Conservation (phyloP, 2,113 vertebrate genomes). For the Corydoras maculifer region DNA sequence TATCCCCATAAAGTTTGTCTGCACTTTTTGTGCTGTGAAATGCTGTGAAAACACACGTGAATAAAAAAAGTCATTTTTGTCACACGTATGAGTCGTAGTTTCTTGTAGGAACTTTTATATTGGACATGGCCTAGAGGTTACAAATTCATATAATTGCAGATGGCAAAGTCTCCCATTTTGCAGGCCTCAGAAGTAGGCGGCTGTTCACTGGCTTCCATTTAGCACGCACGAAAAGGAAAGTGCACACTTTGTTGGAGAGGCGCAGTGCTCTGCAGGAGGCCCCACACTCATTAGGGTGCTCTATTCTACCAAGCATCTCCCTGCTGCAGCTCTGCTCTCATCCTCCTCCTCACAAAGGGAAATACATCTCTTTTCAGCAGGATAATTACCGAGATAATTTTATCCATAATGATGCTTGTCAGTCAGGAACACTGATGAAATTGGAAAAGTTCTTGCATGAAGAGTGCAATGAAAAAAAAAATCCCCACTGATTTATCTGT, state of each 20-base stretch:
- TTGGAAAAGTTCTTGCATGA: constrained; percentile 57
- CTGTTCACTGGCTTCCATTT: constrained; percentile 31
- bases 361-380: constrained; percentile 65
- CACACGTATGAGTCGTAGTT: constrained; percentile 15
- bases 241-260: constrained; percentile 40
- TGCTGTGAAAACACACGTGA: too few relatives aligned
- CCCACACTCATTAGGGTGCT: constrained; percentile 52
- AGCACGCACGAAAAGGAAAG: constrained; percentile 44
- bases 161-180: constrained; percentile 34
- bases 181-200: constrained; percentile 22
- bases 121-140: constrained; percentile 24
- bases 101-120: constrained; percentile 21
- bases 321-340: constrained; percentile 38
- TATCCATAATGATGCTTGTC: constrained; percentile 71
- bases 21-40: too few relatives aligned
- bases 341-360: constrained; percentile 55
- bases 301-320: constrained; percentile 54
- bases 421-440: constrained; percentile 65
- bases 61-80: neutral
- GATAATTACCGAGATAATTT: constrained; percentile 73
- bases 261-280: constrained; percentile 39
- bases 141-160: constrained; percentile 44
- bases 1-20: too few relatives aligned
- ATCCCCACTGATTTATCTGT: constrained; percentile 53
- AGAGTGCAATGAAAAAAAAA: constrained; percentile 10